These are phyloP conservation scores for Hycleus phaleratus DNA, from an alignment of 1,140 invertebrate genomes.

Conservation along the genomic window DNA sequence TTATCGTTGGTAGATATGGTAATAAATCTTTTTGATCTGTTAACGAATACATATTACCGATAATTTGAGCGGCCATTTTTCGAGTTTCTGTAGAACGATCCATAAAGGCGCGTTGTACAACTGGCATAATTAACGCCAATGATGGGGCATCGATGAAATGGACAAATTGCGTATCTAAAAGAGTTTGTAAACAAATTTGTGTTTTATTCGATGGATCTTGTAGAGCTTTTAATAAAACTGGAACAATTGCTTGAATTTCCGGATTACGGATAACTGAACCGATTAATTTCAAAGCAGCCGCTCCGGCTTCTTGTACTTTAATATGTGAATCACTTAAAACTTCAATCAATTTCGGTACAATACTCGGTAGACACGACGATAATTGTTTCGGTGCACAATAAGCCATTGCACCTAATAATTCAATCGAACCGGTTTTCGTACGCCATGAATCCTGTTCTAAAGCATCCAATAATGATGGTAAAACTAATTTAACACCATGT, in stretches of 20 bases:
- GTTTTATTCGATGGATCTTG: slow-evolving; percentile 97
- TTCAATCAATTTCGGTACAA: slow-evolving; percentile 97
- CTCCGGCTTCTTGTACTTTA: slow-evolving; percentile 95
- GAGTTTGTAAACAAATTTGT: slow-evolving; percentile 79
- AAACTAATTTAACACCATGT: slow-evolving; percentile 93
- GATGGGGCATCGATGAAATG: slow-evolving; percentile 99
- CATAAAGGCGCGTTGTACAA: slow-evolving; percentile 93
- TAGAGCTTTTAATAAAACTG: slow-evolving; percentile 82
- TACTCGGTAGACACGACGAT: slow-evolving; percentile 93
- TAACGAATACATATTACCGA: slow-evolving; percentile 98
- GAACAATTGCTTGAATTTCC: slow-evolving; percentile 95
- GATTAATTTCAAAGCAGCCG: slow-evolving; percentile 91
- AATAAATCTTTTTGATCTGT: slow-evolving; percentile 98
- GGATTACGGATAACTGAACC: slow-evolving; percentile 97
- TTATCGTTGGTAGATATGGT: slow-evolving; percentile 93
- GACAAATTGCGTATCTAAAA: slow-evolving; percentile 96
- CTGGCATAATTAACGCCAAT: slow-evolving; percentile 97
- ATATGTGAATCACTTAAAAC: slow-evolving; percentile 95
- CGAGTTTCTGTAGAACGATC: slow-evolving; percentile 95
- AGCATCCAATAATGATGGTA: slow-evolving; percentile 84
- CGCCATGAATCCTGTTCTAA: slow-evolving; percentile 98
- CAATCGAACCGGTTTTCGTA: slow-evolving; percentile 95
- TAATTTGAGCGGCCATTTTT: slow-evolving; percentile 98
- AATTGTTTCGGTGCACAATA: slow-evolving; percentile 98
- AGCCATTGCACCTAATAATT: slow-evolving; percentile 94